These are phyloP conservation scores for Trinorchestia longiramus DNA, from an alignment of 1,140 invertebrate species.

Conservation along the genomic window DNA sequence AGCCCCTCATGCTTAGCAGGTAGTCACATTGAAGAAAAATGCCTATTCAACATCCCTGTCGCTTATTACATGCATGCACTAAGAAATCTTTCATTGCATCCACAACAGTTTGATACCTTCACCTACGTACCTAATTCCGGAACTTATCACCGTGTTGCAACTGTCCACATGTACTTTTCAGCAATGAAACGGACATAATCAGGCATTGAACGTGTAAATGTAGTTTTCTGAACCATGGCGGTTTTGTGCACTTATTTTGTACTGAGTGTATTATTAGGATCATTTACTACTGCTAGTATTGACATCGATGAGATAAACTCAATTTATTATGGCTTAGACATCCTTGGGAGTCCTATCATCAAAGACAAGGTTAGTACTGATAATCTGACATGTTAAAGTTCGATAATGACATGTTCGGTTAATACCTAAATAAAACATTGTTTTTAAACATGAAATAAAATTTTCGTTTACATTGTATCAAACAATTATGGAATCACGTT, in stretches of 20 bases:
- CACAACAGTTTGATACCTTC: too few relatives aligned
- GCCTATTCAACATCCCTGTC: too few relatives aligned
- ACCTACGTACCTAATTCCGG: too few relatives aligned
- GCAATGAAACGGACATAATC: too few relatives aligned
- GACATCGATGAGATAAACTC: constrained; percentile 44
- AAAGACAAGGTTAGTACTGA: constrained; percentile 29
- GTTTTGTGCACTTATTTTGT: background rate
- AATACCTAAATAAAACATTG: background rate
- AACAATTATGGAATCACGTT: background rate
- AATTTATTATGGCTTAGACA: constrained; percentile 34
- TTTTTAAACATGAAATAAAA: background rate
- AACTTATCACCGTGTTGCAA: too few relatives aligned
- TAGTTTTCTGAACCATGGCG: background rate
- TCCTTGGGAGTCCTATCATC: constrained; percentile 4
- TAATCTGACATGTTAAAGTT: background rate
- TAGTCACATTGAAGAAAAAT: too few relatives aligned
- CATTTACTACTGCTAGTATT: background rate
- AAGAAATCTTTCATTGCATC: too few relatives aligned
- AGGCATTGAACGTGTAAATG: background rate
- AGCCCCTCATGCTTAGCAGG: too few relatives aligned
- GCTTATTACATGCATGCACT: too few relatives aligned
- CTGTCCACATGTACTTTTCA: too few relatives aligned
- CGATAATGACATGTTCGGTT: background rate
- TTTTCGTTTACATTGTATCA: background rate
- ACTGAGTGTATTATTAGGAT: background rate